Base-by-base conservation (phyloP, 2,113 vertebrate genomes). In the Atrichornis clamosus region DNA sequence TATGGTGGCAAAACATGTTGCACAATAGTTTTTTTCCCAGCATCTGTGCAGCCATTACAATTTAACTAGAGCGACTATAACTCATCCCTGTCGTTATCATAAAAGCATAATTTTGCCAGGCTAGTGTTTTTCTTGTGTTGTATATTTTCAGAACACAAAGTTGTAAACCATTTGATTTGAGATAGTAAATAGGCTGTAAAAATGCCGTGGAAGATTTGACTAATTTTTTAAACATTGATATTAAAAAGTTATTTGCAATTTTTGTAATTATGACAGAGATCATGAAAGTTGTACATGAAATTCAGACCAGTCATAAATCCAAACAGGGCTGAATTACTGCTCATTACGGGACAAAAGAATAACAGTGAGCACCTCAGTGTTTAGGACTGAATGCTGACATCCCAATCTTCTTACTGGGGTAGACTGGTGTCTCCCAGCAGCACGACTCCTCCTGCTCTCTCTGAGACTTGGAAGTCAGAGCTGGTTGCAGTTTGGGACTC, bases 71-170 rank as follows among this genome's bases (percentile, higher is more conserved):
- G n/a, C 24, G 84, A 69, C 92, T 56, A 62, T 96, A 96, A 97
- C 72, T 97, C 92, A 94, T 68, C 47, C 35, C n/a, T 80, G 89
- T 87, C 91, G 65, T 79, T 87, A 68, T 35, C 95, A 95, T 97
- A 95, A 97, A 97, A 96, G 28, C 59, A 93, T 93, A 78, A 93
- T 96, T 96, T 96, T 94, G 64, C 82, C 76, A 73, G 73, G 85
- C 92, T 93, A 68, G 30, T 93, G 64, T 81, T 94, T 94, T 95
- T 94, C 95, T 94, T 93, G 82, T 2, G 24, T 15, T 91, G 84
- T 89, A 94, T 94, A 90, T 95, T 91, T 93, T 80, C 90, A 58
- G 89, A 93, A 83, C 65, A 77, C 62, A 47, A 52, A 80, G 95
- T 27, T 92, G 85, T 96, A 97, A 97, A 96, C 42, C 81, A 80